A percentile compares a stretch with the other conserved stretches of the same genome.
These are phyloP conservation scores for Hedychridium roseum DNA, from an alignment of 2,888 invertebrate genomes.

Conservation along the genomic window DNA sequence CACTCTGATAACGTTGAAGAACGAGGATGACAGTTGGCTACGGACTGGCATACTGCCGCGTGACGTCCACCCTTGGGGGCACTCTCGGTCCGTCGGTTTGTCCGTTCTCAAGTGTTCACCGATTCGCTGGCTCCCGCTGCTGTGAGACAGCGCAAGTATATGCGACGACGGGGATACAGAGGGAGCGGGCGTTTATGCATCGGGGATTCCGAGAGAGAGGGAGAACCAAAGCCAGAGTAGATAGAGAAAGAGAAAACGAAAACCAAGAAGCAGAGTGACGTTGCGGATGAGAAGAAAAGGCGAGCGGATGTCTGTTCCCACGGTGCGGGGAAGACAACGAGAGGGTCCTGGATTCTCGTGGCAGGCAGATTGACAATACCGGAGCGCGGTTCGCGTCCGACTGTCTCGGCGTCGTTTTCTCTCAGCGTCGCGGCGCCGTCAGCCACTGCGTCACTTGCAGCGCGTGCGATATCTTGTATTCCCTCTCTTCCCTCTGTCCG, in stretches of 20 bases:
- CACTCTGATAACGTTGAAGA: too few species aligned
- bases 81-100: too few species aligned
- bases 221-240: too few species aligned
- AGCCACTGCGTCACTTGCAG: slow-evolving; percentile 27
- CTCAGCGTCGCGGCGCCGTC: slow-evolving; percentile 43
- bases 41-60: too few species aligned
- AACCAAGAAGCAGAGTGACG: too few species aligned
- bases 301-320: slow-evolving; percentile 9
- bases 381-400: slow-evolving; percentile 56
- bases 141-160: too few species aligned
- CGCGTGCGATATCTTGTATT: background rate
- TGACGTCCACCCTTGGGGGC: too few species aligned
- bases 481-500: background rate
- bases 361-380: slow-evolving; percentile 40
- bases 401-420: slow-evolving; percentile 50
- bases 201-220: slow-evolving; percentile 12
- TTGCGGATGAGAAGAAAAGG: too few species aligned
- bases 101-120: too few species aligned
- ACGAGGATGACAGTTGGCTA: too few species aligned
- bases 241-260: too few species aligned
- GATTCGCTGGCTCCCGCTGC: too few species aligned
- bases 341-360: slow-evolving; percentile 51
- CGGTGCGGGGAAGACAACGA: background rate
- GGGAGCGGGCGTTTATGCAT: background rate
- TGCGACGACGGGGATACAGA: slow-evolving; percentile 6